Percentiles rank a stretch among this genome's conserved stretches.
These are phyloP conservation scores for Leptinotarsa tumamoca DNA, from an alignment of 2,888 invertebrate genomes.

Conservation along the genomic window DNA sequence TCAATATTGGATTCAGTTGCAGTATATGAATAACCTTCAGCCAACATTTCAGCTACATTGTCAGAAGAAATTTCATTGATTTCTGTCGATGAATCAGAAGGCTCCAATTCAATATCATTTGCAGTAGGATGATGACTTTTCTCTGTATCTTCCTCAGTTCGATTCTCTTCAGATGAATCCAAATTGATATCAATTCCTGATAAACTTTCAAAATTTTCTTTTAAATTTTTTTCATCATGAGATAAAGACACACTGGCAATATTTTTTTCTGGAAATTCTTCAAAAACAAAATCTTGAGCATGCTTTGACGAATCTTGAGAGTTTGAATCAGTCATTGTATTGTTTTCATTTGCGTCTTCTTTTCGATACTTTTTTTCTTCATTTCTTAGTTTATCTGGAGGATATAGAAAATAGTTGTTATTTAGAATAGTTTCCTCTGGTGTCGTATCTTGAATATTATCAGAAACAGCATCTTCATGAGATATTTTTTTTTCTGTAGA, in stretches of 20 bases:
- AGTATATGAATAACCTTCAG: constrained; percentile 29
- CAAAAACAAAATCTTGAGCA: no score
- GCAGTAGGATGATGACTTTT: background rate
- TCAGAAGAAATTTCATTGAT: constrained; percentile 21
- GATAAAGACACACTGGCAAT: background rate
- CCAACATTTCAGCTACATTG: constrained; percentile 8
- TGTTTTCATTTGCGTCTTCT: background rate
- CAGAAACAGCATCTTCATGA: background rate
- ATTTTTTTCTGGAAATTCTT: background rate
- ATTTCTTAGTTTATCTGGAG: no score
- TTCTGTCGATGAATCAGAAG: constrained; percentile 12
- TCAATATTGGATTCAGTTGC: constrained; percentile 27
- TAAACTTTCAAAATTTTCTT: background rate
- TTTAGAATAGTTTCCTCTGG: constrained; percentile 4
- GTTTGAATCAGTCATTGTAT: no score
- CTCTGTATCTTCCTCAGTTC: background rate
- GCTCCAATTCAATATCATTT: background rate
- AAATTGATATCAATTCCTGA: background rate
- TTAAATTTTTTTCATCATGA: background rate
- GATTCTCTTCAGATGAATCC: background rate
- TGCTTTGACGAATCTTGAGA: no score
- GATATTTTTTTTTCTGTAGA: background rate
- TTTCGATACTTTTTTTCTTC: no score
- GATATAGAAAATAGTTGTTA: background rate
- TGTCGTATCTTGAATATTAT: background rate